Percentiles rank a stretch among this genome's conserved stretches.
Evolutionary conservation across 2,113 vertebrate species (phyloP).

Genomic region (Chloebia gouldiae): DNA sequence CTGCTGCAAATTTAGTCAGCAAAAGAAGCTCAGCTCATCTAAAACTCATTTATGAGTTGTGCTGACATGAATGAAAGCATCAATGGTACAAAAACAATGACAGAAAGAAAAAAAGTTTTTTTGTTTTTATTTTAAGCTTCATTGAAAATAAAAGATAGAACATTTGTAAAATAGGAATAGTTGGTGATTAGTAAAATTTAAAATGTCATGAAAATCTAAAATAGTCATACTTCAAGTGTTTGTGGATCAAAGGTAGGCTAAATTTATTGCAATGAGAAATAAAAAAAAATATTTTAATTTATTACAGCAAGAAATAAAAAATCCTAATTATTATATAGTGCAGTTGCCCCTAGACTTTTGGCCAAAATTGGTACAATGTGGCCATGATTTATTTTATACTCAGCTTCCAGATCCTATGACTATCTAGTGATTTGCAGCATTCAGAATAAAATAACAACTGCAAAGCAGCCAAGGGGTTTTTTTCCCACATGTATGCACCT

Average conservation of each 20-base stretch:
- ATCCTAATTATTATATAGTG: neutral
- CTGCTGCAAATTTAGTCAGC: constrained; percentile 34
- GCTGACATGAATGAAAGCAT: constrained; percentile 48
- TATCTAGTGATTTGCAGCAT: neutral
- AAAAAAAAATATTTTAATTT: neutral
- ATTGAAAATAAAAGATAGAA: neutral
- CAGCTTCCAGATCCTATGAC: neutral
- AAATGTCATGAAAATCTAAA: neutral
- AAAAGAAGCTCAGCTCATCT: constrained; percentile 38
- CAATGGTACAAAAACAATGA: neutral
- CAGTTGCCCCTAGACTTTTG: neutral
- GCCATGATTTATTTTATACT: neutral
- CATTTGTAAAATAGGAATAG: neutral
- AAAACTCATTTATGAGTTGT: constrained; percentile 40
- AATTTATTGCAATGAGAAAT: neutral
- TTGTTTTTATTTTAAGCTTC: neutral
- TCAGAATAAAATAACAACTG: neutral
- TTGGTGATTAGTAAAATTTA: neutral
- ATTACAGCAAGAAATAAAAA: neutral
- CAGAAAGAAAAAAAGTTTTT: neutral
- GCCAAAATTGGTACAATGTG: neutral
- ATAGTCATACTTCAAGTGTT: neutral
- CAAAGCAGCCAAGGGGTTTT: neutral
- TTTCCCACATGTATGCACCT: neutral
- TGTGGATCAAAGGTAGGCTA: neutral